Conservation (phyloP, 2,888 invertebrate genomes). For the Aradus depressus region DNA sequence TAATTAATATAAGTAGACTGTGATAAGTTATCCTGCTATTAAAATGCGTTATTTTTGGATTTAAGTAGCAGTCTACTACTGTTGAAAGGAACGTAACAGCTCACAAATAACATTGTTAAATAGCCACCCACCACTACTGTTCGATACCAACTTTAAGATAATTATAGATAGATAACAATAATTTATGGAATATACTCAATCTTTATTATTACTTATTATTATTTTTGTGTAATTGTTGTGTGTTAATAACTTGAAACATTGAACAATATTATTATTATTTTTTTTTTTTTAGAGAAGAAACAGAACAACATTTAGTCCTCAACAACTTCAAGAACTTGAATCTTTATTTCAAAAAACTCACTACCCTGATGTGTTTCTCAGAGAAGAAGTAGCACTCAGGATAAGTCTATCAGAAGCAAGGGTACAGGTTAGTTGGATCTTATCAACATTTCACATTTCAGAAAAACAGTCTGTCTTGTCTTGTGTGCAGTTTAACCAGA, state of each 20-base stretch:
- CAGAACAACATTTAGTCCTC: constrained; percentile 86
- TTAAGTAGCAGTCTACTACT: too few relatives aligned
- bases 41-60: too few relatives aligned
- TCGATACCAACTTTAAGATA: too few relatives aligned
- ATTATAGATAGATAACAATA: not conserved
- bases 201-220: constrained; percentile 3
- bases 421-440: constrained; percentile 82
- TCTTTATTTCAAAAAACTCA: constrained; percentile 88
- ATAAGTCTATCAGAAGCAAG: constrained; percentile 86
- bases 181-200: not conserved
- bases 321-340: constrained; percentile 83
- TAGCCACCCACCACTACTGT: too few relatives aligned
- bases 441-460: too few relatives aligned
- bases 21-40: too few relatives aligned
- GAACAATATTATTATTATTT: not conserved
- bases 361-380: constrained; percentile 78
- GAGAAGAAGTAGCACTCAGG: constrained; percentile 83
- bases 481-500: too few relatives aligned
- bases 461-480: too few relatives aligned
- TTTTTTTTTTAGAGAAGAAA: constrained; percentile 58
- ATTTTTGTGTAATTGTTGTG: constrained; percentile 5
- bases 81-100: too few relatives aligned
- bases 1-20: too few relatives aligned
- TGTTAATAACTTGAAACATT: too few relatives aligned
- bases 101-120: too few relatives aligned